These are phyloP conservation scores for Sialis lutaria DNA, from an alignment of 2,888 invertebrate genomes.

Conservation along the genomic window DNA sequence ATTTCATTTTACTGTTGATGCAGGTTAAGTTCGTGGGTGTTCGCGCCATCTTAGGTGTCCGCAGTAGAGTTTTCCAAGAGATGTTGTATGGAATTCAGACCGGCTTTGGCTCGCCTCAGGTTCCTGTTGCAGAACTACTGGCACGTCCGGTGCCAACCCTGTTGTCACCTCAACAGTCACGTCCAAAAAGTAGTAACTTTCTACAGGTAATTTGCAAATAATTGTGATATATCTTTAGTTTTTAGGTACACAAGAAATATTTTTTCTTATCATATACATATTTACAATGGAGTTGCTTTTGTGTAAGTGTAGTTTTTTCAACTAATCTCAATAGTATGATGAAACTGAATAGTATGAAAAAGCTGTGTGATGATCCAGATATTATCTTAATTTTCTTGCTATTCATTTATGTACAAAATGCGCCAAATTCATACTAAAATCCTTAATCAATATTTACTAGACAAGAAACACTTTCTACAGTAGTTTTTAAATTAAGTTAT, in stretches of 20 bases:
- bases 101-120: conserved; percentile 84
- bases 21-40: conserved; percentile 66
- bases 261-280: background rate
- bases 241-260: background rate
- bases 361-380: background rate
- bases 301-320: background rate
- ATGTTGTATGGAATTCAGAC: conserved; percentile 90
- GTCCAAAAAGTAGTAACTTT: conserved; percentile 81
- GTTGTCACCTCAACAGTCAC: conserved; percentile 69
- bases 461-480: no score
- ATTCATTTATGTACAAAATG: background rate
- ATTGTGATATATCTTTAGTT: background rate
- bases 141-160: conserved; percentile 74
- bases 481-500: no score
- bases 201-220: conserved; percentile 39
- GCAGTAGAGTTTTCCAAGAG: conserved; percentile 85
- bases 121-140: conserved; percentile 75
- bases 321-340: no score
- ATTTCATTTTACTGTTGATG: background rate
- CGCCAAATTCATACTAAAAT: background rate
- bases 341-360: no score
- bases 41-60: conserved; percentile 75
- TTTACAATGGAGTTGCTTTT: background rate
- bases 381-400: background rate
- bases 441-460: no score